A percentile compares a stretch with the other conserved stretches of the same genome.
Conservation (phyloP, 2,888 invertebrate species). For the Drosophila antonietae region DNA sequence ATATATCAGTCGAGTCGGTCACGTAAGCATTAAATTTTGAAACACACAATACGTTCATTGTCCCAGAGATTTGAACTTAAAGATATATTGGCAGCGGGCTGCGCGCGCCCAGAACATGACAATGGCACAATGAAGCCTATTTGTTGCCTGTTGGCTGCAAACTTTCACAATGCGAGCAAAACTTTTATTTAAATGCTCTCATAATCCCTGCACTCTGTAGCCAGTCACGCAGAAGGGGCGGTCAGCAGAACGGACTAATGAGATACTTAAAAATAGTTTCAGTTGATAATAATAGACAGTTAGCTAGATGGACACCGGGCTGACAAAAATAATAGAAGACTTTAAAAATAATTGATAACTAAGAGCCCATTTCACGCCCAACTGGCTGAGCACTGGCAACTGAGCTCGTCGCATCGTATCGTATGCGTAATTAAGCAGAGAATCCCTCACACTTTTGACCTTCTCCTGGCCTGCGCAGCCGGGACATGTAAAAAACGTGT, state of each 20-base stretch:
- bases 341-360: constrained; percentile 61
- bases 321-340: constrained; percentile 37
- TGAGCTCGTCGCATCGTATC: constrained; percentile 28
- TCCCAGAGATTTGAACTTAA: constrained; percentile 65
- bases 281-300: constrained; percentile 50
- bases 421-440: constrained; percentile 67
- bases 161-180: constrained; percentile 45
- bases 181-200: constrained; percentile 61
- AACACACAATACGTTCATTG: constrained; percentile 66
- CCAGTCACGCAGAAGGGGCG: constrained; percentile 23
- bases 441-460: neutral
- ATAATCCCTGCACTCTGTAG: constrained; percentile 9
- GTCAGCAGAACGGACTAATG: constrained; percentile 14
- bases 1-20: constrained; percentile 53
- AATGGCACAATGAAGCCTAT: constrained; percentile 69
- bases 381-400: constrained; percentile 39
- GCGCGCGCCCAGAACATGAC: constrained; percentile 45
- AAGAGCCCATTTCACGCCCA: constrained; percentile 52
- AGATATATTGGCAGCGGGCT: constrained; percentile 48
- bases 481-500: constrained; percentile 66
- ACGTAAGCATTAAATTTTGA: constrained; percentile 67
- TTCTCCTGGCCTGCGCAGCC: neutral
- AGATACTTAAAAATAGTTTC: constrained; percentile 39
- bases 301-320: neutral
- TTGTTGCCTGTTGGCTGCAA: constrained; percentile 41